phyloP scores from a whole-genome alignment of 2,888 invertebrate species.

The Hydrotaea cyrtoneurina region DNA sequence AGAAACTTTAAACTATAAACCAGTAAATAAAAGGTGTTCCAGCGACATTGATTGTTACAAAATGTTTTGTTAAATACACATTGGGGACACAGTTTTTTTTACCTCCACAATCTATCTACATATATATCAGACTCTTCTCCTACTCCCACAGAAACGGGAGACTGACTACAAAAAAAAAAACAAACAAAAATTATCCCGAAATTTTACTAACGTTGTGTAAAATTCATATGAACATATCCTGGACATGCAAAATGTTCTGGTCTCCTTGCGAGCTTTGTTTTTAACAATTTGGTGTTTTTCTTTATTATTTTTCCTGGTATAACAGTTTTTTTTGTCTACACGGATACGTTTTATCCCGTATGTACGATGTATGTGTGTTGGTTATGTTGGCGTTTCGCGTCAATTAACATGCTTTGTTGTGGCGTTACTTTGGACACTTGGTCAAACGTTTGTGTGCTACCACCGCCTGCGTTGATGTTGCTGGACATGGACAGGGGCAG shows the following conservation, averaged over 20 bases:
- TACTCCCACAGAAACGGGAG: too few species aligned
- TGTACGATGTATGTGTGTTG: conserved; percentile 27
- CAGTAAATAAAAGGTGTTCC: conserved; percentile 39
- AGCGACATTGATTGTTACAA: conserved; percentile 43
- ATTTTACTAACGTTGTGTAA: conserved; percentile 55
- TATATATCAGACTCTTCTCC: neutral
- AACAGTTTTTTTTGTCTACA: conserved; percentile 11
- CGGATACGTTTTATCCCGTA: conserved; percentile 40
- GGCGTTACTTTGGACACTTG: conserved; percentile 79
- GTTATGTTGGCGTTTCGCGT: conserved; percentile 74
- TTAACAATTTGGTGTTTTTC: conserved; percentile 43
- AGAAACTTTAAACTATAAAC: neutral
- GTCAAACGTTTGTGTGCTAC: conserved; percentile 68
- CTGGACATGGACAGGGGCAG: neutral
- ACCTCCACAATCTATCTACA: neutral
- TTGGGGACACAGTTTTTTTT: conserved; percentile 62
- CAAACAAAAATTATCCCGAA: conserved; percentile 43
- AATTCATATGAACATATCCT: conserved; percentile 44
- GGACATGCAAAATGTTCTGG: conserved; percentile 36
- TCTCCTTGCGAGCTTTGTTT: conserved; percentile 40
- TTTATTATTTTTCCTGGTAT: conserved; percentile 1
- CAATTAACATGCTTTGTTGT: conserved; percentile 80
- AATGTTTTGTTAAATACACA: conserved; percentile 65
- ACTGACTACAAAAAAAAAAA: conserved; percentile 28
- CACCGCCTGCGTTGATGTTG: conserved; percentile 31